phyloP scores from a whole-genome alignment of 2,113 vertebrate species.

The Epinephelus lanceolatus region DNA sequence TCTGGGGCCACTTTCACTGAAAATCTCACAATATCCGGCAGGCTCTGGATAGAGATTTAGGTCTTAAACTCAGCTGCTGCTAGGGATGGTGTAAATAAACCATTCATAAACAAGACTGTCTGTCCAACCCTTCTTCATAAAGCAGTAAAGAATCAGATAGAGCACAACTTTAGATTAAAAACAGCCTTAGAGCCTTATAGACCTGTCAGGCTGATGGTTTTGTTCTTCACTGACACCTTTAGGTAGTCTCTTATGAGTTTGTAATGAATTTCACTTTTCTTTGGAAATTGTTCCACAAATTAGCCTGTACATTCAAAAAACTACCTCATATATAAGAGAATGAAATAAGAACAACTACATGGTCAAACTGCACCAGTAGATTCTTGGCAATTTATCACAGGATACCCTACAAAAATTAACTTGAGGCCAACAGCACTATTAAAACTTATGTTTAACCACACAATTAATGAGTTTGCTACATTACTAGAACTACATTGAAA shows the following conservation, averaged over 20 bases:
- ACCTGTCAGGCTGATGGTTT: not conserved
- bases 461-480: not conserved
- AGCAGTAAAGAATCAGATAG: conserved; percentile 22
- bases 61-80: conserved; percentile 63
- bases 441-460: not conserved
- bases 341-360: not conserved
- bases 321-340: not conserved
- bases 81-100: conserved; percentile 37
- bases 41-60: conserved; percentile 48
- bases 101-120: conserved; percentile 39
- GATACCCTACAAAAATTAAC: not conserved
- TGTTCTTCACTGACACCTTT: conserved; percentile 3
- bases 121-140: conserved; percentile 23
- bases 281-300: not conserved
- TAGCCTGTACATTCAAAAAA: not conserved
- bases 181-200: not conserved
- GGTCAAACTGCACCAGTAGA: not conserved
- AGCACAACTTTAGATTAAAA: conserved; percentile 24
- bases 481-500: not conserved
- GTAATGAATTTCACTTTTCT: conserved; percentile 7
- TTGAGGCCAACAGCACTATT: not conserved
- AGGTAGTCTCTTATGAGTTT: not conserved
- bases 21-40: conserved; percentile 52
- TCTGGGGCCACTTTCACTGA: conserved; percentile 11
- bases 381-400: not conserved